These are phyloP conservation scores for Ceratina calcarata DNA, from an alignment of 1,140 invertebrate genomes.

Conservation along the genomic window DNA sequence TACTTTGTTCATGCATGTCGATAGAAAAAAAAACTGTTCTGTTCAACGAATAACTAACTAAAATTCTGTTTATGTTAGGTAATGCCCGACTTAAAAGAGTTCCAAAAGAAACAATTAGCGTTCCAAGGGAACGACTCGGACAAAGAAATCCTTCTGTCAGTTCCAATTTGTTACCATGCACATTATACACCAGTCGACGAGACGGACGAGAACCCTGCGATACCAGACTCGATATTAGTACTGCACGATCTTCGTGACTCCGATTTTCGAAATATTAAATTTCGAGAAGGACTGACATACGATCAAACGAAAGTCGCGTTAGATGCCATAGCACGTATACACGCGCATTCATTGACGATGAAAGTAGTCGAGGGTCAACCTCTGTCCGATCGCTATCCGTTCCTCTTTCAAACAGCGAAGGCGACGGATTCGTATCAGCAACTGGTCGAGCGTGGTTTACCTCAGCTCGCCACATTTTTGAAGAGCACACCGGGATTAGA, in stretches of 20 bases:
- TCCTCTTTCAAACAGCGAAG: conserved; percentile 87
- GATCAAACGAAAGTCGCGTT: conserved; percentile 85
- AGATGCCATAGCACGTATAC: conserved; percentile 85
- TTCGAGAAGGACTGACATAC: conserved; percentile 85
- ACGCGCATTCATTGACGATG: conserved; percentile 85
- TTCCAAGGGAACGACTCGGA: conserved; percentile 38
- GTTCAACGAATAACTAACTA: conserved; percentile 13
- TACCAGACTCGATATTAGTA: conserved; percentile 84
- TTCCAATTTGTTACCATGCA: conserved; percentile 85
- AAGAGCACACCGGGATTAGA: conserved; percentile 83
- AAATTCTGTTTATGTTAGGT: conserved; percentile 77
- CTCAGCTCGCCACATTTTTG: conserved; percentile 86
- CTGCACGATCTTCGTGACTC: conserved; percentile 82
- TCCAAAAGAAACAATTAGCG: conserved; percentile 78
- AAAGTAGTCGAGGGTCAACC: conserved; percentile 83
- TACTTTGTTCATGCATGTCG: background rate
- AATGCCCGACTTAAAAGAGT: conserved; percentile 83
- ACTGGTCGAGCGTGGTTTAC: conserved; percentile 86
- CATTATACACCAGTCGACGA: conserved; percentile 81
- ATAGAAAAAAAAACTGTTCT: background rate
- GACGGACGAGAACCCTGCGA: conserved; percentile 79
- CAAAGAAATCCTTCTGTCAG: conserved; percentile 79
- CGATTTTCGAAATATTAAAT: conserved; percentile 82
- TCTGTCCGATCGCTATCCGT: conserved; percentile 85
- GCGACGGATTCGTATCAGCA: conserved; percentile 90